Percentiles rank a stretch among this genome's conserved stretches.
phyloP scores from a whole-genome alignment of 2,888 invertebrate species.

The Baccha elongata region DNA sequence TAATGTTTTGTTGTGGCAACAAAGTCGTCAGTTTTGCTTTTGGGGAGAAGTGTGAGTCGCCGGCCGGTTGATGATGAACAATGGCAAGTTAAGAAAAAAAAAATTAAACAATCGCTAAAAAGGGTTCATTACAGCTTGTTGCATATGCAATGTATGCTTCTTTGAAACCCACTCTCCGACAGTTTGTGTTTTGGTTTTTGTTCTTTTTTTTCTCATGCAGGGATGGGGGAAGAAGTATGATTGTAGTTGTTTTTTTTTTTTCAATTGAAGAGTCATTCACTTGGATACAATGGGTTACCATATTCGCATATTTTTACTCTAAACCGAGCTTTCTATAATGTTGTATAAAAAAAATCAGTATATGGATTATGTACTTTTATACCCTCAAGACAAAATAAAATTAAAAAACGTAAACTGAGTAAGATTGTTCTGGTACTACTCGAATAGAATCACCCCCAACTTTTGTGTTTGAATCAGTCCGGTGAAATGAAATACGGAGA shows the following conservation, averaged over 20 bases:
- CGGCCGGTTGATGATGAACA: constrained; percentile 38
- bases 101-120: constrained; percentile 34
- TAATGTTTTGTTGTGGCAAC: constrained; percentile 60
- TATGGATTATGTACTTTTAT: constrained; percentile 25
- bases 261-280: constrained; percentile 60
- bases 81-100: constrained; percentile 39
- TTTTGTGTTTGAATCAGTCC: too few relatives aligned
- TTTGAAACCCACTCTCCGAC: constrained; percentile 15
- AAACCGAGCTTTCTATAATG: constrained; percentile 22
- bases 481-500: too few relatives aligned
- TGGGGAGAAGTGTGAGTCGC: constrained; percentile 43
- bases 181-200: constrained; percentile 8
- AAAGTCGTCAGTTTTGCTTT: constrained; percentile 49
- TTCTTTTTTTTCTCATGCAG: not conserved
- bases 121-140: constrained; percentile 65
- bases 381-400: not conserved
- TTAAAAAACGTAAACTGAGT: not conserved
- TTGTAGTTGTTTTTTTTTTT: not conserved
- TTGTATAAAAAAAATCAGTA: constrained; percentile 22
- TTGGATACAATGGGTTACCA: constrained; percentile 41
- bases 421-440: too few relatives aligned
- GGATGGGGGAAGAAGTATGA: constrained; percentile 3
- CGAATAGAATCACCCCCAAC: too few relatives aligned
- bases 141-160: constrained; percentile 22
- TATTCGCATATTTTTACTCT: constrained; percentile 33